Base-by-base conservation (phyloP, 2,888 invertebrate species). In the Morpho deidamia region DNA sequence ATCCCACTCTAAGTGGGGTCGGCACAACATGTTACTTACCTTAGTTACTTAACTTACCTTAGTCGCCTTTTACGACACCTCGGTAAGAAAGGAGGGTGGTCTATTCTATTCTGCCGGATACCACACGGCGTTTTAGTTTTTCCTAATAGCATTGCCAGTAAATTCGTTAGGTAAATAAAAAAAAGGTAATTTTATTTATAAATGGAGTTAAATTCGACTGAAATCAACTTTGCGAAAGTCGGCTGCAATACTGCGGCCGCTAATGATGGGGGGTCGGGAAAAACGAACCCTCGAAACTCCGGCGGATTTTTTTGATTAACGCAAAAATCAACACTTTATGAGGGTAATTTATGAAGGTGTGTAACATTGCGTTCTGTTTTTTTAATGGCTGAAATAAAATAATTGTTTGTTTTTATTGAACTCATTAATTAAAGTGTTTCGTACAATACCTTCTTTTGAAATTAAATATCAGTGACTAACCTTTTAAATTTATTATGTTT, bases 181-280 rank as follows among this genome's bases (percentile, higher is more conserved):
- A 74, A 69, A 68, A 67, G 70, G 68, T 66, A 69, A 72, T 75
- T 84, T 83, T 83, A 86, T 85, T 85, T 86, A 83, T 79, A 76
- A 84, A 86, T 86, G 83, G 78, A 85, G 85, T 86, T 85, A 83
- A 81, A 85, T 79, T 77, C 70, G 76, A 68, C 68, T 63, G 70
- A 74, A 82, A 83, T 84, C 78, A 80, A 82, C 75, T 81, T 79
- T 73, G 72, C 72, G 50, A 10, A 56, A 59, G 63, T 71, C 68
- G 68, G 68, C 69, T 68, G 69, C 67, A 69, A 69, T 74, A 69
- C 61, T 69, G 66, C 65, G 74, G 75, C 70, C 67, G 75, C 76
- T 83, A 82, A 83, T 81, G 81, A 80, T 70, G 70, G 69, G 66
- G 63, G 63, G 60, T 53, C 57, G 61, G 60, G 64, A 67, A 14